These are phyloP conservation scores for Pimpla rufipes DNA, from an alignment of 2,888 invertebrate genomes.

Conservation along the genomic window DNA sequence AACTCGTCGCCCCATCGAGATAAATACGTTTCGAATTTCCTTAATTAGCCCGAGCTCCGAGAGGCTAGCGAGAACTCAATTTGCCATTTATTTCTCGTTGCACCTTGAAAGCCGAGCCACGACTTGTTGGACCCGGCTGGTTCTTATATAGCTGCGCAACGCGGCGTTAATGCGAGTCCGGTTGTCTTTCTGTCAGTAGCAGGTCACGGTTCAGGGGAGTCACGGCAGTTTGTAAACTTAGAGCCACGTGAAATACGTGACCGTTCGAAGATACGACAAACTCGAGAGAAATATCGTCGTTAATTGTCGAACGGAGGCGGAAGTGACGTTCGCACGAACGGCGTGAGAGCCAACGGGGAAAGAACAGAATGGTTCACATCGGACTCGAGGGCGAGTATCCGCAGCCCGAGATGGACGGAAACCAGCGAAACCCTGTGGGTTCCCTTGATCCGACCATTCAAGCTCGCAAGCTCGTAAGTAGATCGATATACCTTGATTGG, in stretches of 20 bases:
- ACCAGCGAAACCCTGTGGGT: slow-evolving; percentile 30
- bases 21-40: slow-evolving; percentile 25
- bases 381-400: slow-evolving; percentile 44
- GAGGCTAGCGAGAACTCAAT: slow-evolving; percentile 9
- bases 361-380: slow-evolving; percentile 52
- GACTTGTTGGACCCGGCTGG: background rate
- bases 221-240: background rate
- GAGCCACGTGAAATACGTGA: background rate
- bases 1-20: slow-evolving; percentile 18
- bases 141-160: background rate
- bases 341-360: slow-evolving; percentile 6
- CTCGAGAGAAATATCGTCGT: slow-evolving; percentile 15
- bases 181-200: slow-evolving; percentile 2
- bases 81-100: background rate
- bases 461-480: slow-evolving; percentile 66
- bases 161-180: background rate
- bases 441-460: slow-evolving; percentile 59
- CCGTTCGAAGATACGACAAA: slow-evolving; percentile 6
- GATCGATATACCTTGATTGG: slow-evolving; percentile 57
- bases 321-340: slow-evolving; percentile 11
- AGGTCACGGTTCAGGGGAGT: background rate
- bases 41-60: slow-evolving; percentile 31
- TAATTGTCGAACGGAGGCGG: slow-evolving; percentile 30
- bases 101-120: background rate
- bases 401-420: slow-evolving; percentile 42